Conservation (phyloP, 2,888 invertebrate species). For the Antitype chi region DNA sequence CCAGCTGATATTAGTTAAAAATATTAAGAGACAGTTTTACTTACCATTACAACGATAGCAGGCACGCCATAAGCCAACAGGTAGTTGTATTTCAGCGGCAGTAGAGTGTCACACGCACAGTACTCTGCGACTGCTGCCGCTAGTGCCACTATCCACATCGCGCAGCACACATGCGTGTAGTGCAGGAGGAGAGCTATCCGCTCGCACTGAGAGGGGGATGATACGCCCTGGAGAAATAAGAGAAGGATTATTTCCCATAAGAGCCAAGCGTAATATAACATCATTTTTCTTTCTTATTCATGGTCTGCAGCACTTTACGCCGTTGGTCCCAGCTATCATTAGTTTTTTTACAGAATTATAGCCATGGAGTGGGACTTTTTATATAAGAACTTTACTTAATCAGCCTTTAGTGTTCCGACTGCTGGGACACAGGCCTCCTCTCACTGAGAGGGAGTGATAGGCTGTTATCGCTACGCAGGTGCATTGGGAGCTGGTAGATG, state of each 20-base stretch:
- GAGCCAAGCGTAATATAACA: too few relatives aligned
- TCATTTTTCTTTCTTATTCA: too few relatives aligned
- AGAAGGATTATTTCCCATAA: neutral
- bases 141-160: conserved; percentile 93
- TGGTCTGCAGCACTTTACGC: too few relatives aligned
- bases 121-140: conserved; percentile 89
- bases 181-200: conserved; percentile 92
- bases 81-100: conserved; percentile 91
- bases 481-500: too few relatives aligned
- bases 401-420: too few relatives aligned
- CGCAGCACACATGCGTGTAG: conserved; percentile 93
- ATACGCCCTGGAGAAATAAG: conserved; percentile 89
- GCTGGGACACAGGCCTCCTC: too few relatives aligned
- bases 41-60: conserved; percentile 92
- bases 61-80: conserved; percentile 92
- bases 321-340: too few relatives aligned
- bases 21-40: conserved; percentile 57
- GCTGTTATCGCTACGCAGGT: too few relatives aligned
- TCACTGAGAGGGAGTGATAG: too few relatives aligned
- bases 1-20: neutral
- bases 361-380: too few relatives aligned
- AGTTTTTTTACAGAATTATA: too few relatives aligned
- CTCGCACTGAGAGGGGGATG: conserved; percentile 92
- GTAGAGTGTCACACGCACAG: conserved; percentile 90
- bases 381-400: neutral